Base-by-base conservation (phyloP, 2,888 invertebrate genomes). In the Drosophila macrothrix region DNA sequence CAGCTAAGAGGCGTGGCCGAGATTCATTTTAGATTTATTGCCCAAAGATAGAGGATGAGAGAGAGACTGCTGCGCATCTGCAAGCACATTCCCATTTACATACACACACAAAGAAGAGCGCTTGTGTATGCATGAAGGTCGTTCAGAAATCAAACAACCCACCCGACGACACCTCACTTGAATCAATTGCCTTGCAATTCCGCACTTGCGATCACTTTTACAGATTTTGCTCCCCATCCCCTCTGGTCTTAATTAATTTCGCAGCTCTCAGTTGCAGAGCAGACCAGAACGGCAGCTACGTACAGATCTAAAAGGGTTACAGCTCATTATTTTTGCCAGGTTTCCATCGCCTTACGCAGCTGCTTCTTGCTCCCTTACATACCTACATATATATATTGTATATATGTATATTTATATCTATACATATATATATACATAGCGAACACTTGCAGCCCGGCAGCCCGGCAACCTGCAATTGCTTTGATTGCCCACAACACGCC, bases 211-310 rank as follows among this genome's bases (percentile, higher is more conserved):
- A 66, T 75, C 68, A 67, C 66, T 73, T 69, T 43, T 37, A 29
- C 49, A 60, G 65, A 43, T 56, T 52, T 39, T 35, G 60, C 39
- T 77, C 75, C 76, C 74, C 75, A 81, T 29, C 62, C 29, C 82
- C 71, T 74, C 74, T 82, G 84, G 84, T 73, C 88, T 87, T 89
- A 89, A 85, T 85, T 85, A 85, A 85, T 89, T 85, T 85, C 84
- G 75, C 67, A 80, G 46, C 84, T 88, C 88, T 82, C 25, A 14
- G 37, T 28, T 39, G 39, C 28, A n/a, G 28, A 28, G 37, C 37
- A 56, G 28, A 28, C 25, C 22, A 33, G 31, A 43, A 59, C 43
- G 49, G 69, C 63, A 70, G 56, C 46, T 39, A 63, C 49, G 28
- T 54, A 46, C 72, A 55, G 66, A 54, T 62, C 71, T 70, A 73